Evolutionary conservation across 2,797 vertebrate species (phyloP), one percentile per base, ranked within the genome.

Genomic region (Sebastes itinus): DNA sequence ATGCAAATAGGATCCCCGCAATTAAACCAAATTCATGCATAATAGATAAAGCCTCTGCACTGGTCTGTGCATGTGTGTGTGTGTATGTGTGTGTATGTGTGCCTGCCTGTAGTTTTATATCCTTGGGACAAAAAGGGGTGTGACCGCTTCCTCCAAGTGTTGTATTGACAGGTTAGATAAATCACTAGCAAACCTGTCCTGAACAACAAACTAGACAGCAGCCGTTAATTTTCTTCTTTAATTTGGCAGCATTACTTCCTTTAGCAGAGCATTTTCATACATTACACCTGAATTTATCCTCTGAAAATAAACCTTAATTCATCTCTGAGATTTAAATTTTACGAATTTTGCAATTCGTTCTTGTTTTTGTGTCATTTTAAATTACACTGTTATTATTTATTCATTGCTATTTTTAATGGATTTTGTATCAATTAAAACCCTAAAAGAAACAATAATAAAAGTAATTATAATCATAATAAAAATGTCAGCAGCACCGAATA

Each of bases 1-100:
- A 94, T 94, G 92, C 87, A 93, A 94, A 94, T 94, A 80, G 33
- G 80, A 85, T 87, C 42, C 61, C 81, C 30, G 80, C 91, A 93
- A 92, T 94, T 93, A 93, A 92, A 90, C 81, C 82, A 89, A 92
- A 93, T 90, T 87, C 92, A 94, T 93, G 83, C 88, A 95, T 93
- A 92, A 95, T 92, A 87, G 91, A 94, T 93, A 75, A 87, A 87
- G 83, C 65, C 74, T 86, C 65, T 83, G 69, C 58, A 77, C 64
- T 84, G 23, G 49, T 76, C 59, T 83, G 35, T 72, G 54, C 18
- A 13, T 75, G 3, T 6, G 38, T 56, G 56, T 64, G 68, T 38
- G 38, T 46, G 42, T 46, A 16, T 46, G 42, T 46, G 42, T 46
- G 42, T 46, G 42, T 55, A 42, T 73, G 74, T 74, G 60, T 84